These are phyloP conservation scores for Ips nitidus DNA, from an alignment of 1,140 invertebrate genomes.

Conservation along the genomic window DNA sequence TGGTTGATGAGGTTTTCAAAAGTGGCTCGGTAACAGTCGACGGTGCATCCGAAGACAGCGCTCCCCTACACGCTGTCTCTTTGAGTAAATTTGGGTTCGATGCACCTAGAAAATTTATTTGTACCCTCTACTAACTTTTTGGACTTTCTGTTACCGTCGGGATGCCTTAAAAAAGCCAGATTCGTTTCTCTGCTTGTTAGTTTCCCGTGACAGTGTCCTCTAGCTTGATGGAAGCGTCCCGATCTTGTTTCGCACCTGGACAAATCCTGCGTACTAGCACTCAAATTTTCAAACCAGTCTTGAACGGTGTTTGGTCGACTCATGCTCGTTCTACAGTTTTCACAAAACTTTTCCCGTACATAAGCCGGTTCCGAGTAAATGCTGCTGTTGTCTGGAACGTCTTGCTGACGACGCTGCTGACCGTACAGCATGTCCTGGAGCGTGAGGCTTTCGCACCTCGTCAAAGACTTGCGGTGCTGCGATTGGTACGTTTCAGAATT, in stretches of 20 bases:
- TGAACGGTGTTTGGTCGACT: constrained; percentile 68
- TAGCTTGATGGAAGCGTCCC: constrained; percentile 50
- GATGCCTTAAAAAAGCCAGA: constrained; percentile 78
- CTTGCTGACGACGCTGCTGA: constrained; percentile 60
- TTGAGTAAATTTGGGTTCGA: constrained; percentile 80
- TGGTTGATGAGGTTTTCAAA: constrained; percentile 44
- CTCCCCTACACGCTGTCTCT: constrained; percentile 29
- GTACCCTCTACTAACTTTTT: too few relatives aligned
- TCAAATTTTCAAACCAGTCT: constrained; percentile 55
- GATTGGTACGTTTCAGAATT: constrained; percentile 59
- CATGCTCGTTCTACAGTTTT: constrained; percentile 72
- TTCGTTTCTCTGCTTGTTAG: constrained; percentile 56
- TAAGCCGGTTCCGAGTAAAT: constrained; percentile 83
- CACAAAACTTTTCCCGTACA: constrained; percentile 73
- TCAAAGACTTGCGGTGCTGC: constrained; percentile 52
- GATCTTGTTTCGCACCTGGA: constrained; percentile 48
- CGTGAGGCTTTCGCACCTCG: constrained; percentile 67
- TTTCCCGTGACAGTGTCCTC: constrained; percentile 54
- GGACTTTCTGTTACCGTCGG: constrained; percentile 63
- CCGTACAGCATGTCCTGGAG: constrained; percentile 70
- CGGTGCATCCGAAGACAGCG: constrained; percentile 21
- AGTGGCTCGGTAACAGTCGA: constrained; percentile 18
- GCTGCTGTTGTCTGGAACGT: constrained; percentile 68
- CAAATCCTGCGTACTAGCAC: constrained; percentile 55
- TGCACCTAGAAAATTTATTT: constrained; percentile 52